phyloP scores from a whole-genome alignment of 2,113 vertebrate genomes.

The Gila orcuttii region DNA sequence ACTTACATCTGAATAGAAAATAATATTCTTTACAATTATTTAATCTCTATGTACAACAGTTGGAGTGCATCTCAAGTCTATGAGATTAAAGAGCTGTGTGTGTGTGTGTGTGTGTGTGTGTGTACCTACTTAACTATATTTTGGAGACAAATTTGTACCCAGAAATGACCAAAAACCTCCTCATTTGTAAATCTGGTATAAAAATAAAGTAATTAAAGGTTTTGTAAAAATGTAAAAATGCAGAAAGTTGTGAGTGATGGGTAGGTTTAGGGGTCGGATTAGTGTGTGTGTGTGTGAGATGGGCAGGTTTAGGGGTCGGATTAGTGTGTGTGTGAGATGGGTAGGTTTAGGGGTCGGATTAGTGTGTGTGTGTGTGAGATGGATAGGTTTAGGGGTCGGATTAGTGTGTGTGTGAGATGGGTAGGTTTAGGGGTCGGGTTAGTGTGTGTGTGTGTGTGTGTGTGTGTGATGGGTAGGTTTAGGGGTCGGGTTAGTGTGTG shows the following conservation, averaged over 20 bases:
- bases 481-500: neutral
- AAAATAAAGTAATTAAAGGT: too few relatives aligned
- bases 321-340: too few relatives aligned
- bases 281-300: too few relatives aligned
- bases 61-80: conserved; percentile 69
- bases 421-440: too few relatives aligned
- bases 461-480: neutral
- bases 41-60: conserved; percentile 73
- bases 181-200: too few relatives aligned
- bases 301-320: too few relatives aligned
- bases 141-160: too few relatives aligned
- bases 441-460: conserved; percentile 7
- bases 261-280: too few relatives aligned
- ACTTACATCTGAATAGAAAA: conserved; percentile 48
- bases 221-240: too few relatives aligned
- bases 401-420: neutral
- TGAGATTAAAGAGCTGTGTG: conserved; percentile 59
- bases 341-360: too few relatives aligned
- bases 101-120: conserved; percentile 22
- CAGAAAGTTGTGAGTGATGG: neutral
- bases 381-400: too few relatives aligned
- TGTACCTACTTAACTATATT: neutral
- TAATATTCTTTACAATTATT: conserved; percentile 67
- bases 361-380: neutral
- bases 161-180: too few relatives aligned